phyloP scores from a whole-genome alignment of 2,797 vertebrate genomes.

The Danio aesculapii region DNA sequence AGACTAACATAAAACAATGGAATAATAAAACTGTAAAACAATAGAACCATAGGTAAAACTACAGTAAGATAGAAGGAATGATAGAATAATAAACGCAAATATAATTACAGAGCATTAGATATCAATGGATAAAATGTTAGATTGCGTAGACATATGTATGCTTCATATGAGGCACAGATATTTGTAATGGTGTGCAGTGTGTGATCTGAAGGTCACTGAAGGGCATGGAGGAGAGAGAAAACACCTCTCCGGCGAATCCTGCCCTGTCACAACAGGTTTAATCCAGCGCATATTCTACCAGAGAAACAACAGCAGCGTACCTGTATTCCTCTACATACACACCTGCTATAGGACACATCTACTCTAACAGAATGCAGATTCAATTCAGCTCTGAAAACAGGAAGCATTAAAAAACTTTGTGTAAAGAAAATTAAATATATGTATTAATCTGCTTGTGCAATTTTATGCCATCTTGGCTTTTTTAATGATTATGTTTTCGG shows the following conservation, averaged over 20 bases:
- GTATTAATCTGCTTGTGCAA: too few relatives aligned
- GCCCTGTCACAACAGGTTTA: conserved; percentile 29
- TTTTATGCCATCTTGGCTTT: too few relatives aligned
- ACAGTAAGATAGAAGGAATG: too few relatives aligned
- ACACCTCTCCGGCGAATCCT: conserved; percentile 4
- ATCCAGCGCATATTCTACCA: not conserved
- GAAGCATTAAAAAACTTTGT: too few relatives aligned
- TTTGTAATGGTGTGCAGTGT: not conserved
- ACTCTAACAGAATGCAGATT: not conserved
- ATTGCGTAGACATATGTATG: not conserved
- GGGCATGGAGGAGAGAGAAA: not conserved
- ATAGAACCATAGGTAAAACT: too few relatives aligned
- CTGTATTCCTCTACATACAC: not conserved
- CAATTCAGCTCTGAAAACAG: not conserved
- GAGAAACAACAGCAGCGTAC: not conserved
- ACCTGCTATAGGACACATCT: not conserved
- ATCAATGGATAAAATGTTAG: too few relatives aligned
- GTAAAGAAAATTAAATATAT: too few relatives aligned
- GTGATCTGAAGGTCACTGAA: conserved; percentile 30
- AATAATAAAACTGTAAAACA: too few relatives aligned
- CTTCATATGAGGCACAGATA: not conserved
- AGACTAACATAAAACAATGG: too few relatives aligned
- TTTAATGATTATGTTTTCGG: too few relatives aligned
- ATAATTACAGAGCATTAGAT: too few relatives aligned
- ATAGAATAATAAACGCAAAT: too few relatives aligned